These are phyloP conservation scores for Clarias magur DNA, from an alignment of 2,113 vertebrate species.

Conservation along the genomic window DNA sequence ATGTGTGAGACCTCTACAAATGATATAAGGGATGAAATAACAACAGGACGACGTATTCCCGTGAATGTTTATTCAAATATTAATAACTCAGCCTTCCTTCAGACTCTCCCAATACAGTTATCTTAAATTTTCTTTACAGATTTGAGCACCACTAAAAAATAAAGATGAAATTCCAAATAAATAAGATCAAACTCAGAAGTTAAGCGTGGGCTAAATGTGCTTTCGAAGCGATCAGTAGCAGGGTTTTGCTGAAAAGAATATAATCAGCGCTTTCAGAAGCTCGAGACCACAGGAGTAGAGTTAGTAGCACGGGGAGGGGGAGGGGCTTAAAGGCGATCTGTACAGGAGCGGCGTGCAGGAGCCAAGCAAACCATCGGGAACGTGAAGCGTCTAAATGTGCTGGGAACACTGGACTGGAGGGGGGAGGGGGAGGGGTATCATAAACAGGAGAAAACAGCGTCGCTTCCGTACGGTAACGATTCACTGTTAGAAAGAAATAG, in stretches of 20 bases:
- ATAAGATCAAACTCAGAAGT: slow-evolving; percentile 30
- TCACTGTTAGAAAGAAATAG: neutral
- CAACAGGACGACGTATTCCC: neutral
- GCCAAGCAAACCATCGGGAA: neutral
- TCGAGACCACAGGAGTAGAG: slow-evolving; percentile 1
- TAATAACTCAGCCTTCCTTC: slow-evolving; percentile 3
- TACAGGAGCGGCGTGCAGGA: slow-evolving; percentile 31
- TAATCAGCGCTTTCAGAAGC: neutral
- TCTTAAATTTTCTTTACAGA: slow-evolving; percentile 40
- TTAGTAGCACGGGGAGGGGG: neutral
- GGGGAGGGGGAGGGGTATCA: neutral
- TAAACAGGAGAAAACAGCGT: neutral
- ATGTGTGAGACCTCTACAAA: no score
- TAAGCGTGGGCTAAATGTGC: slow-evolving; percentile 35
- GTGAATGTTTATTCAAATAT: slow-evolving; percentile 29
- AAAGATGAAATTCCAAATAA: slow-evolving; percentile 39
- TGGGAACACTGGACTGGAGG: neutral
- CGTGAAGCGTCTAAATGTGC: slow-evolving; percentile 6
- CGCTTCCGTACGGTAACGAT: neutral
- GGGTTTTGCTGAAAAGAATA: neutral
- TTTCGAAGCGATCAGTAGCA: slow-evolving; percentile 43
- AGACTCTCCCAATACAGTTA: slow-evolving; percentile 27
- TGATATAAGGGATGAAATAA: no score
- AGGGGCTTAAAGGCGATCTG: slow-evolving; percentile 20
- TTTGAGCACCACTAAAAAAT: slow-evolving; percentile 44